Base-by-base conservation (phyloP, 2,797 vertebrate genomes). In the Propithecus deckenii region DNA sequence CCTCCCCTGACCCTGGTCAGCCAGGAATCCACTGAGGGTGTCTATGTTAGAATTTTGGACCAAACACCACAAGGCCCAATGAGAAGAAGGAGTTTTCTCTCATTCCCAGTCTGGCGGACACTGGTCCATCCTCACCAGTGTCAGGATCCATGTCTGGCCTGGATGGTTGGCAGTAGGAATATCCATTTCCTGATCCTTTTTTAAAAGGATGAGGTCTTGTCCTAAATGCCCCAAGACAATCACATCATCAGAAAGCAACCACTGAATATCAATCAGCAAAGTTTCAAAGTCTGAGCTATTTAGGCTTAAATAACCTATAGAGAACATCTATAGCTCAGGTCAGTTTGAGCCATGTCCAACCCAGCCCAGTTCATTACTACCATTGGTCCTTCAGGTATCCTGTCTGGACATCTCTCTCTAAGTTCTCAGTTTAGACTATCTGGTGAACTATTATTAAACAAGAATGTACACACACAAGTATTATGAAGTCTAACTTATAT, bases 1-100 rank as follows among this genome's bases (percentile, higher is more conserved):
- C n/a, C 46, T 6, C 6, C 32, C 25, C 22, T 8, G 0, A 2
- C 4, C 46, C 17, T 38, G 46, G 2, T 59, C 18, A 52, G 1
- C 59, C 23, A 20, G 52, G 50, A 38, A 43, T 76, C 67, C 12
- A 32, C 4, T n/a, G 81, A 87, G 28, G 23, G 8, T n/a, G 17
- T 83, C 52, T 71, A 10, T 0, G 2, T 63, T 41, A 89, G 50
- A 65, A 50, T 80, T 80, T 74, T 79, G 38, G 59, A 43, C 43
- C 50, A 57, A 65, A 4, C 10, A 41, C 38, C 43, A 35, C 43
- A 78, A 71, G 35, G 20, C 23, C 32, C 20, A 50, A n/a, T 22
- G 32, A 80, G 41, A 74, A 38, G 13, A 41, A 46, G 30, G 17
- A 48, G 12, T 86, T 69, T 79, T 22, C 23, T 89, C 15, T 75